Percentiles rank a stretch among this genome's conserved stretches.
Conservation (phyloP, 2,113 vertebrate species). For the Peromyscus californicus region DNA sequence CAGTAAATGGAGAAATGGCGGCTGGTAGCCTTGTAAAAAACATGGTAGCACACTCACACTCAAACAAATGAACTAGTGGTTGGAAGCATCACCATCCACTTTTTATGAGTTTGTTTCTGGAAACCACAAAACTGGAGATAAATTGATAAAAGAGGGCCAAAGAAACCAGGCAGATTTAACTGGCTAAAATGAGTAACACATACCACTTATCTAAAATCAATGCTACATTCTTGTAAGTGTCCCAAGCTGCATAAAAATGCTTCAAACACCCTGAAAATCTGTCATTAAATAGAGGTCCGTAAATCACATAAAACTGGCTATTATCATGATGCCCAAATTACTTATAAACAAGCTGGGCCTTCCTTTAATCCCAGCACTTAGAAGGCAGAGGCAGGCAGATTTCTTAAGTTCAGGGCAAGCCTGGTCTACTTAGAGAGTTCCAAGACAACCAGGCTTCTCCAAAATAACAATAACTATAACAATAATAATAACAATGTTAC, state of each 20-base stretch:
- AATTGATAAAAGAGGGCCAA: conserved; percentile 52
- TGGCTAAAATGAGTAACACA: conserved; percentile 41
- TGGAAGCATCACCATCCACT: neutral
- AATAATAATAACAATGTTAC: neutral
- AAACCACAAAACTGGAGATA: conserved; percentile 47
- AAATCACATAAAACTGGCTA: neutral
- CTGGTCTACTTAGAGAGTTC: neutral
- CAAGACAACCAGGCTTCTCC: neutral
- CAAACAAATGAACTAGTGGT: neutral
- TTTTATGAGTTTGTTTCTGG: conserved; percentile 23
- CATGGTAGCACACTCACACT: neutral
- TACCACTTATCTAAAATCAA: conserved; percentile 46
- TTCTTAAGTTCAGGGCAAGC: neutral
- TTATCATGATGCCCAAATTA: neutral
- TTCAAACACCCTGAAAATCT: neutral
- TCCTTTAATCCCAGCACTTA: neutral
- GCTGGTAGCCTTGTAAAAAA: neutral
- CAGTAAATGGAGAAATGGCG: neutral
- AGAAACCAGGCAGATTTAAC: conserved; percentile 15
- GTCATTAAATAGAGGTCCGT: conserved; percentile 38
- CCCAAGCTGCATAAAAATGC: neutral
- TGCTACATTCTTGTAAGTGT: conserved; percentile 12
- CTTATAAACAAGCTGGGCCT: neutral
- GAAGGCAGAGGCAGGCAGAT: neutral
- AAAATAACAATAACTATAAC: neutral